Base-by-base conservation (phyloP, 64 coral and sea anemone species). In the Montipora foliosa region DNA sequence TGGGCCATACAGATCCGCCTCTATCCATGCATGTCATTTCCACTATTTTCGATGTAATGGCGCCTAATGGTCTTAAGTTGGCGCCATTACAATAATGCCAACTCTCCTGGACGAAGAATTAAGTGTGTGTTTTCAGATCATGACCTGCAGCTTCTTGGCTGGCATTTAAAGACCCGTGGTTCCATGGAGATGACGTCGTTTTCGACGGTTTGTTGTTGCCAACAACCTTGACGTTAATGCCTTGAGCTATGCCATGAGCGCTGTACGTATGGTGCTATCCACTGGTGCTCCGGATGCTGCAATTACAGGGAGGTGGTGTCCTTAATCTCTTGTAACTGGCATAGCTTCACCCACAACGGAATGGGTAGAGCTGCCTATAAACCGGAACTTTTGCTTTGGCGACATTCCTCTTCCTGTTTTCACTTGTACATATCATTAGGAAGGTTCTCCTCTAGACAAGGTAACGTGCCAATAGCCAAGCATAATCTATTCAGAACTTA, bases 401-500 rank as follows among this genome's bases (percentile, higher is more conserved):
- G 22, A 20, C 68, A 72, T 25, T 72, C 22, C 5, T 72, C 7
- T 62, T 78, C 64, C 60, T 90, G 17, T n/a, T 76, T 81, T 15
- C 37, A 60, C 7, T 64, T 37, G 16, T 79, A 44, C 6, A 49
- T 78, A n/a, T n/a, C n/a, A 90, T 90, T 14, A 90, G 73, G 44
- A 90, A 61, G 46, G 5, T 77, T 78, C 62, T 67, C n/a, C 59
- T 49, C 62, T 52, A 67, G 89, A 82, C 44, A 94, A 47, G 60
- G 84, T 87, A n/a, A 20, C 76, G 83, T 14, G 72, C 74, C 46
- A 93, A 67, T 57, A 93, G 58, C 82, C 91, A 93, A 78, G 83
- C 60, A 48, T 88, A 93, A 69, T 93, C 91, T n/a, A n/a, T 87
- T 93, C 75, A 79, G 52, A 64, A 45, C 57, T 87, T 67, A 93